phyloP scores from a whole-genome alignment of 1,140 invertebrate genomes.

The Bombyx mori region ASM3026992v2 NC_085131.1:3546501-3547000 shows the following conservation, averaged over 20 bases:
- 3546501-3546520: no score
- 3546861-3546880: slow-evolving; percentile 47
- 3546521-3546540: no score
- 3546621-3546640: no score
- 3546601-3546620: no score
- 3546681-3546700: no score
- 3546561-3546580: no score
- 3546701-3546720: no score
- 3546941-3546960: slow-evolving; percentile 61
- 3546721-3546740: not conserved
- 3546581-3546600: no score
- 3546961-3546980: slow-evolving; percentile 45
- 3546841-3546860: slow-evolving; percentile 50
- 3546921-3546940: slow-evolving; percentile 59
- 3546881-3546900: slow-evolving; percentile 51
- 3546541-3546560: no score
- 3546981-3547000: slow-evolving; percentile 50
- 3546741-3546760: slow-evolving; percentile 26
- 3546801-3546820: slow-evolving; percentile 38
- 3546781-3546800: slow-evolving; percentile 38
- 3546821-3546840: slow-evolving; percentile 46
- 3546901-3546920: slow-evolving; percentile 49
- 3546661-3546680: no score
- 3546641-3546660: no score
- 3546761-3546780: slow-evolving; percentile 41